Percentiles rank a stretch among this genome's conserved stretches.
Conservation (phyloP, 2,888 invertebrate genomes). For the Branchinecta sandiegonensis region DNA sequence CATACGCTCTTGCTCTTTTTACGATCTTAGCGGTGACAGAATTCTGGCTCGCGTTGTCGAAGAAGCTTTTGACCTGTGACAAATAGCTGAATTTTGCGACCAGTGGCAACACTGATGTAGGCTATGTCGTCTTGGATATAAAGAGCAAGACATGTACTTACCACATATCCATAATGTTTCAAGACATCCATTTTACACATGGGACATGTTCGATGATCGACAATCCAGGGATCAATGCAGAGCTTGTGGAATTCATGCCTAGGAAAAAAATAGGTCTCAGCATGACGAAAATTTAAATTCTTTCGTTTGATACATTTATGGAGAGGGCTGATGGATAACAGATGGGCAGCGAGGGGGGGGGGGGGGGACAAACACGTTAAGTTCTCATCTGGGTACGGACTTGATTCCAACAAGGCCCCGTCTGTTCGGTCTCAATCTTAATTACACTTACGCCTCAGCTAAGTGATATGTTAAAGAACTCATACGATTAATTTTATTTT, state of each 20-base stretch:
- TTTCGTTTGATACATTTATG: too few species aligned
- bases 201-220: slow-evolving; percentile 87
- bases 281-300: too few species aligned
- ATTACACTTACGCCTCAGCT: too few species aligned
- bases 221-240: slow-evolving; percentile 90
- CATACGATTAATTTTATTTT: too few species aligned
- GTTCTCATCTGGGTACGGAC: not conserved
- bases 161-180: slow-evolving; percentile 72
- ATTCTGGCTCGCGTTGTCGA: too few species aligned
- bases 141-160: slow-evolving; percentile 39
- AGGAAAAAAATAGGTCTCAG: slow-evolving; percentile 29
- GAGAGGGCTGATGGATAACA: too few species aligned
- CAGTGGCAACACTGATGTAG: slow-evolving; percentile 26
- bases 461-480: too few species aligned
- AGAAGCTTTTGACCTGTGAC: too few species aligned
- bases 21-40: too few species aligned
- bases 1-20: too few species aligned
- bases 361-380: not conserved
- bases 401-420: not conserved
- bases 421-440: too few species aligned
- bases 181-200: slow-evolving; percentile 96
- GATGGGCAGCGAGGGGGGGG: not conserved
- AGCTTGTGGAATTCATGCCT: slow-evolving; percentile 91
- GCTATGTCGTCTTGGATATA: slow-evolving; percentile 29
- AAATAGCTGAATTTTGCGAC: not conserved